Percentiles rank a stretch among this genome's conserved stretches.
Evolutionary conservation across 2,113 vertebrate genomes (phyloP).

Genomic region (cat (Felis catus)): F.catus_Fca126_mat1.0 CM031419.1:197818001-197818500

Average conservation of each 20-base stretch:
- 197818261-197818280: constrained; percentile 71
- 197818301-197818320: constrained; percentile 10
- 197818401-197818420: neutral
- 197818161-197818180: constrained; percentile 78
- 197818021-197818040: too few relatives aligned
- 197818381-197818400: neutral
- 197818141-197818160: constrained; percentile 80
- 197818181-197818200: constrained; percentile 79
- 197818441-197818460: constrained; percentile 1
- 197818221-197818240: constrained; percentile 75
- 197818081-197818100: neutral
- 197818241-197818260: constrained; percentile 64
- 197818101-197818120: constrained; percentile 60
- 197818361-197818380: neutral
- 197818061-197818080: too few relatives aligned
- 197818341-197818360: neutral
- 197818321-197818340: constrained; percentile 11
- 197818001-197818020: too few relatives aligned
- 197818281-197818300: constrained; percentile 79
- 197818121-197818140: constrained; percentile 46
- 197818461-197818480: neutral
- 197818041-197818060: too few relatives aligned
- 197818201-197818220: constrained; percentile 71
- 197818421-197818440: neutral
- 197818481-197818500: neutral